Base-by-base conservation (phyloP, 2,888 invertebrate genomes). In the Thecocarcelia acutangulata region DNA sequence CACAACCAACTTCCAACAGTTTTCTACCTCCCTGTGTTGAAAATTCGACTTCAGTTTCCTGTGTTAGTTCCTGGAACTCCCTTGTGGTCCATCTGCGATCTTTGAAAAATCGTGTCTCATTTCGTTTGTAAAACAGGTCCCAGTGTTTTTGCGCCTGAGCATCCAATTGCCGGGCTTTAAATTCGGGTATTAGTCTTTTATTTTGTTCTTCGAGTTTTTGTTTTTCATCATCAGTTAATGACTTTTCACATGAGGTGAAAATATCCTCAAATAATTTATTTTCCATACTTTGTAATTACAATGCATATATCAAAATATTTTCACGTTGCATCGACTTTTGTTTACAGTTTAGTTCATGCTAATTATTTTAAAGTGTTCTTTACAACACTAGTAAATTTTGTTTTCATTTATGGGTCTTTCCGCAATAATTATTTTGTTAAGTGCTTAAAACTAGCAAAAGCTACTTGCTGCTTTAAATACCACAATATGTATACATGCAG, bases 51-150 rank as follows among this genome's bases (percentile, higher is more conserved):
- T 72, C 13, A 6, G n/a, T 56, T 12, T 92, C 91, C 50, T 72
- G 21, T n/a, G 83, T 52, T 46, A 80, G 37, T 88, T 97, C 97
- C 85, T 94, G 92, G 91, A 99, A 98, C 92, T 99, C 99, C 87
- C 97, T 93, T 80, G 95, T 96, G 1, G 98, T 98, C 99, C 99
- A 99, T 89, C 97, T 97, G 15, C 98, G 93, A 91, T 98, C 97
- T 90, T 96, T 96, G 88, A 98, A 99, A 90, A 99, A 98, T 86
- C 96, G 94, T 0, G 95, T 96, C 86, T 96, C 96, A 88, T 99
- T 98, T 79, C 98, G 92, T 90, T 98, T 98, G 90, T 98, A 99
- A 91, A 99, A 99, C 68, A 97, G 92, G 90, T 98, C 98, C 98
- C 98, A 99, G 88, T 98, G 94, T 81, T 96, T 95, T 87, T 94